A percentile compares a stretch with the other conserved stretches of the same genome.
Conservation (phyloP, 2,888 invertebrate genomes). For the Spatulosminthurus flaviceps region DNA sequence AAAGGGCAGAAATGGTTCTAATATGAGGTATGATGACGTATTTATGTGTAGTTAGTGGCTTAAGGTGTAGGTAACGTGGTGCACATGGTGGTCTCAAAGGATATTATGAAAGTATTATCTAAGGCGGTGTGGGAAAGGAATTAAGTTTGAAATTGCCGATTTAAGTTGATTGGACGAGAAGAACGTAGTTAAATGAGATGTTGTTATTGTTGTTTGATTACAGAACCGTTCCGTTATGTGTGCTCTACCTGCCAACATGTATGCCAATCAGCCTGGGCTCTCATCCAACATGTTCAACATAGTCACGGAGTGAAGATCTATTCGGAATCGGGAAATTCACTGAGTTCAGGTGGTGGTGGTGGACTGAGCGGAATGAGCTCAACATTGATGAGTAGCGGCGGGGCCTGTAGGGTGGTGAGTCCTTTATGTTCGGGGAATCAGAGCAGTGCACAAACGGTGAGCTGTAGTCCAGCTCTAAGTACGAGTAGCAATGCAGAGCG, state of each 20-base stretch:
- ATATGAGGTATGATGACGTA: too few relatives aligned
- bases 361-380: background rate
- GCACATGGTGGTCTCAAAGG: too few relatives aligned
- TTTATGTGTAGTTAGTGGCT: too few relatives aligned
- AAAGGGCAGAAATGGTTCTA: too few relatives aligned
- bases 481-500: conserved; percentile 25
- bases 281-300: conserved; percentile 94
- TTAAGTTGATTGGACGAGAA: background rate
- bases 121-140: background rate
- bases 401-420: conserved; percentile 28
- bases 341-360: conserved; percentile 18
- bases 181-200: background rate
- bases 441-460: conserved; percentile 31
- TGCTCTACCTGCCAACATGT: conserved; percentile 94
- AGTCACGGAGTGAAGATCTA: conserved; percentile 94
- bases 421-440: conserved; percentile 30
- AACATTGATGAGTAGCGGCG: conserved; percentile 31
- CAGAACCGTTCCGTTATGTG: conserved; percentile 94
- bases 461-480: conserved; percentile 44
- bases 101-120: too few relatives aligned
- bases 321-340: conserved; percentile 66
- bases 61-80: too few relatives aligned
- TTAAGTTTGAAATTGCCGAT: background rate
- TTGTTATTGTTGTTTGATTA: conserved; percentile 65
- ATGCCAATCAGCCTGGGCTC: conserved; percentile 92